Conservation (phyloP, 2,888 invertebrate genomes). For the Nesidiocoris tenuis region DNA sequence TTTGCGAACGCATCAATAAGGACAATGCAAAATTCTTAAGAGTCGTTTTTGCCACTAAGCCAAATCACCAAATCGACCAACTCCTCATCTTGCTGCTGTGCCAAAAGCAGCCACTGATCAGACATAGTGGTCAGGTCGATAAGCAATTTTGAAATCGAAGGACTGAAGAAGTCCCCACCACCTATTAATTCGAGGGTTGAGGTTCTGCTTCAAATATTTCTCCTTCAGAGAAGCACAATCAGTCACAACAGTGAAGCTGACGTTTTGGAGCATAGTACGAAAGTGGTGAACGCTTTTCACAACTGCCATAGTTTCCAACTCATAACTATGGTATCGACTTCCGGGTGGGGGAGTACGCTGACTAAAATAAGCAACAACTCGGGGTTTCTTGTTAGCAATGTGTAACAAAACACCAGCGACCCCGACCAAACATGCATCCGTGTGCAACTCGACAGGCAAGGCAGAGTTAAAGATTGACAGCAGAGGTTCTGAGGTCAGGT, state of each 20-base stretch:
- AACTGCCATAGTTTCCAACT: constrained; percentile 18
- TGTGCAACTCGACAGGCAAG: constrained; percentile 21
- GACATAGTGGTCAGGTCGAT: too few species aligned
- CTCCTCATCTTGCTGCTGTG: too few species aligned
- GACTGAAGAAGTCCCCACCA: constrained; percentile 46
- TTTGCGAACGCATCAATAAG: constrained; percentile 49
- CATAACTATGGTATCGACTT: constrained; percentile 13
- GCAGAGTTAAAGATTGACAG: constrained; percentile 23
- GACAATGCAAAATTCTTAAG: constrained; percentile 51
- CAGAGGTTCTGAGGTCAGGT: constrained; percentile 22
- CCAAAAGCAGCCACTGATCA: too few species aligned
- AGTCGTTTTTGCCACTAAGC: constrained; percentile 51
- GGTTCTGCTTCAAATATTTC: constrained; percentile 50
- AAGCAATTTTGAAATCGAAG: constrained; percentile 49
- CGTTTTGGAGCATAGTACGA: constrained; percentile 4
- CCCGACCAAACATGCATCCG: constrained; percentile 28
- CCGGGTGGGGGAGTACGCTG: constrained; percentile 16
- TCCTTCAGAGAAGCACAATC: constrained; percentile 23
- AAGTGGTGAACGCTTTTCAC: constrained; percentile 22
- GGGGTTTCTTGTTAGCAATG: constrained; percentile 1
- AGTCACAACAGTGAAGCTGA: constrained; percentile 23
- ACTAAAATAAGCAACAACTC: constrained; percentile 25
- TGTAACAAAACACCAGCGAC: constrained; percentile 36
- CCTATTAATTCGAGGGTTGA: constrained; percentile 51
- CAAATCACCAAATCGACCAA: constrained; percentile 13